Percentiles rank a stretch among this genome's conserved stretches.
Evolutionary conservation across 2,113 vertebrate species (phyloP).

Genomic region (Engraulis encrasicolus): DNA sequence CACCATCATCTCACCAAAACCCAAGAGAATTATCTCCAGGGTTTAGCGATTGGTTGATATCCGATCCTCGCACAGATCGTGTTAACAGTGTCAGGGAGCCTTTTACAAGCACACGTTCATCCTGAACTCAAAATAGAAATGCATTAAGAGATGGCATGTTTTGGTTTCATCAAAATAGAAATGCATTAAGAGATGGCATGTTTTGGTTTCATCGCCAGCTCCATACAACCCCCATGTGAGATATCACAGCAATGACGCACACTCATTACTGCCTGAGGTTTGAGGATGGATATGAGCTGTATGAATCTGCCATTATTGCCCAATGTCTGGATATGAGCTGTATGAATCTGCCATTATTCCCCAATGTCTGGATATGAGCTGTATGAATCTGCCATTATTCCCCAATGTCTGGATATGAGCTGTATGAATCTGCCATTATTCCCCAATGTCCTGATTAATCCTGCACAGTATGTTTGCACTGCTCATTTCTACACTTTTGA

Average conservation of each 20-base stretch:
- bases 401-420: background rate
- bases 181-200: conserved; percentile 18
- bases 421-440: background rate
- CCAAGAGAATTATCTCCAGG: background rate
- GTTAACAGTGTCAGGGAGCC: conserved; percentile 1
- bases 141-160: conserved; percentile 18
- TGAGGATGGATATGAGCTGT: background rate
- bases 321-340: too few species aligned
- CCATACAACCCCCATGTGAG: background rate
- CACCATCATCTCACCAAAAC: background rate
- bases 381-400: background rate
- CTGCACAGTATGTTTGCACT: background rate
- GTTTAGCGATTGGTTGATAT: background rate
- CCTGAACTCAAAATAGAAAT: conserved; percentile 21
- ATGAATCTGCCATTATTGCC: too few species aligned
- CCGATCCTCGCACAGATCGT: background rate
- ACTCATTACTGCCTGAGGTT: conserved; percentile 3
- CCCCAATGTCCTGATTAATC: background rate
- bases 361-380: too few species aligned
- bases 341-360: too few species aligned
- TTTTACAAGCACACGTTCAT: conserved; percentile 10
- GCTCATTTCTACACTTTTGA: background rate
- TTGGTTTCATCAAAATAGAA: conserved; percentile 24
- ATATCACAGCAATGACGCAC: background rate
- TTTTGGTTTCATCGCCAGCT: conserved; percentile 7